Base-by-base conservation (phyloP, 2,888 invertebrate genomes). In the Melinaea menophilus region DNA sequence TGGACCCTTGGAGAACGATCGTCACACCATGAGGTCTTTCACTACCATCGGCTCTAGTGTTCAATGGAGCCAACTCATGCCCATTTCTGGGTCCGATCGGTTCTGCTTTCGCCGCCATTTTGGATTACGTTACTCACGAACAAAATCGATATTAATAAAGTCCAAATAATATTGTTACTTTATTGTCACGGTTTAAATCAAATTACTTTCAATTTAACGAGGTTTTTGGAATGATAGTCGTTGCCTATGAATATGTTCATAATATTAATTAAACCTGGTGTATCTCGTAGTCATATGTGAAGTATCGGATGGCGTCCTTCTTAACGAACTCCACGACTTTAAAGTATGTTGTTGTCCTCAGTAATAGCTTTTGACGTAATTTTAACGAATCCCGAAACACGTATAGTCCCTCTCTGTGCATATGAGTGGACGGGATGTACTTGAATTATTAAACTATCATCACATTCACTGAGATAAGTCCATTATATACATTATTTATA, bases 41-140 rank as follows among this genome's bases (percentile, higher is more conserved):
- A 59, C 89, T 91, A 0, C 92, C 91, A 61, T 90, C 90, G 9
- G 93, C 92, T 34, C 94, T 85, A 3, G 93, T 93, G 76, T 95
- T 96, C 74, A 96, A 83, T 12, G 96, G 95, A 71, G 95, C 95
- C 90, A 96, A 88, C 87, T 96, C 96, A 82, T 96, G 96, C 48
- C 95, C 96, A 74, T 94, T 94, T 58, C 93, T 87, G 9, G 92
- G 88, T 58, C 92, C 90, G 74, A 93, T 93, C 11, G 91, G 84
- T 71, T 90, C 90, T 33, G 90, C 84, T 73, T 91, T 91, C 2
- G 83, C 82, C 75, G 89, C 86, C 90, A 90, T 90, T 64, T 85
- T 80, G 70, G 13, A 47, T 73, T 67, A 66, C 65, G 67, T 45
- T 68, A 58, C 34, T 61, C 56, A 35, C 45, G 62, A 22, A 67